Percentiles rank a stretch among this genome's conserved stretches.
phyloP scores from a whole-genome alignment of 2,113 vertebrate species.

The Pygoscelis antarcticus region DNA sequence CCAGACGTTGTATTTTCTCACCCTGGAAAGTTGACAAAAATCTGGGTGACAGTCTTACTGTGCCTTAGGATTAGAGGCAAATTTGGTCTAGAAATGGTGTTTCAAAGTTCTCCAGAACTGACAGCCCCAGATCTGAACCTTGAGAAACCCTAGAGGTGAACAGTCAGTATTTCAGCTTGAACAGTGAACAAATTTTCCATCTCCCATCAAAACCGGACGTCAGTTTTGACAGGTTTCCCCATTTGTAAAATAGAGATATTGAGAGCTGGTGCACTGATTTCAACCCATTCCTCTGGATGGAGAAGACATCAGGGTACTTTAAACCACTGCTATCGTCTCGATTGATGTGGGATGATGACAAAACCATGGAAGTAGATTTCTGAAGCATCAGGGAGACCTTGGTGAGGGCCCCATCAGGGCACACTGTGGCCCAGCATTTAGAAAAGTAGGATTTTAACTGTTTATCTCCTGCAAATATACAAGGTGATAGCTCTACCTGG shows the following conservation, averaged over 20 bases:
- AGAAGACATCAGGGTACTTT: neutral
- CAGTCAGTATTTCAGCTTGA: neutral
- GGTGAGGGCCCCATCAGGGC: neutral
- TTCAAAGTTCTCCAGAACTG: neutral
- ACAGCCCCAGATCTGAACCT: neutral
- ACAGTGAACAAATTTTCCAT: neutral
- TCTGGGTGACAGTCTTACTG: neutral
- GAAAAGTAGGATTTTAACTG: neutral
- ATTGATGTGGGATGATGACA: neutral
- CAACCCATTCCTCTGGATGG: neutral
- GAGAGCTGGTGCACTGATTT: neutral
- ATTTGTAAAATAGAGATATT: neutral
- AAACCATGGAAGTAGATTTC: neutral
- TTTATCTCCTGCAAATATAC: neutral
- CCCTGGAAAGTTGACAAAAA: neutral
- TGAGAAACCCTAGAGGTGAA: neutral
- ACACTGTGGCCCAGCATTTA: neutral
- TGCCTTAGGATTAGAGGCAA: neutral
- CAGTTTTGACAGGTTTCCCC: neutral
- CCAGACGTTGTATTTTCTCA: neutral
- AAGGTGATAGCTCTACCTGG: neutral
- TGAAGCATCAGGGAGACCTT: neutral
- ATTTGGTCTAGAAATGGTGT: neutral
- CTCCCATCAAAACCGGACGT: neutral
- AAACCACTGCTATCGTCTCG: accelerated